A percentile compares a stretch with the other conserved stretches of the same genome.
phyloP scores from a whole-genome alignment of 2,113 vertebrate species.

The Pagrus major region DNA sequence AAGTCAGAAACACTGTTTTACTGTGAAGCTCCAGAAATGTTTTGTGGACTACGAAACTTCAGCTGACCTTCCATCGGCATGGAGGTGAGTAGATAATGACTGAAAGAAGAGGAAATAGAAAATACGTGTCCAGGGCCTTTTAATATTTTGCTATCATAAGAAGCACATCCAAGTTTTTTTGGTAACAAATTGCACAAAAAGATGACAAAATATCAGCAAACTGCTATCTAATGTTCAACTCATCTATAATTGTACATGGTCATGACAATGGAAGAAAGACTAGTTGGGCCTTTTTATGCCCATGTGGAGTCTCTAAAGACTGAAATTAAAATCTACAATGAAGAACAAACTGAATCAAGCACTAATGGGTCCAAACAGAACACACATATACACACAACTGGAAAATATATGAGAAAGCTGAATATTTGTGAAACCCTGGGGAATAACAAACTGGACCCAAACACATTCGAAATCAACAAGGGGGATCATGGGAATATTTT shows the following conservation, averaged over 20 bases:
- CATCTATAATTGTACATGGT: background rate
- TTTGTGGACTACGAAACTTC: too few species aligned
- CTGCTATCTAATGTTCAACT: background rate
- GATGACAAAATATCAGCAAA: background rate
- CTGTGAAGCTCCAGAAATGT: too few species aligned
- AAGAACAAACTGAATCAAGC: background rate
- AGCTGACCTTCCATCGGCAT: too few species aligned
- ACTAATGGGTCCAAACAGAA: background rate
- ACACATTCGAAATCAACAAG: slow-evolving; percentile 28
- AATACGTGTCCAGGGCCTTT: background rate
- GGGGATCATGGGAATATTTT: slow-evolving; percentile 47
- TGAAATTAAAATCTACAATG: background rate
- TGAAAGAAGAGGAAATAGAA: background rate
- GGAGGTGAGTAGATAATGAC: too few species aligned
- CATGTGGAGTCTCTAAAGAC: background rate
- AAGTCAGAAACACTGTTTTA: too few species aligned
- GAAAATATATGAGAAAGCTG: slow-evolving; percentile 21
- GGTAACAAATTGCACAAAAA: background rate
- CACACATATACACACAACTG: background rate
- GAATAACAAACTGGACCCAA: slow-evolving; percentile 16
- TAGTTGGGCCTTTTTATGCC: background rate
- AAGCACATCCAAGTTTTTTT: background rate
- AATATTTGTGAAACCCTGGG: slow-evolving; percentile 53
- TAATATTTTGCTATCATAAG: background rate
- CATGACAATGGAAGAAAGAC: background rate